Base-by-base conservation (phyloP, 2,888 invertebrate species). In the Andrena fulva region DNA sequence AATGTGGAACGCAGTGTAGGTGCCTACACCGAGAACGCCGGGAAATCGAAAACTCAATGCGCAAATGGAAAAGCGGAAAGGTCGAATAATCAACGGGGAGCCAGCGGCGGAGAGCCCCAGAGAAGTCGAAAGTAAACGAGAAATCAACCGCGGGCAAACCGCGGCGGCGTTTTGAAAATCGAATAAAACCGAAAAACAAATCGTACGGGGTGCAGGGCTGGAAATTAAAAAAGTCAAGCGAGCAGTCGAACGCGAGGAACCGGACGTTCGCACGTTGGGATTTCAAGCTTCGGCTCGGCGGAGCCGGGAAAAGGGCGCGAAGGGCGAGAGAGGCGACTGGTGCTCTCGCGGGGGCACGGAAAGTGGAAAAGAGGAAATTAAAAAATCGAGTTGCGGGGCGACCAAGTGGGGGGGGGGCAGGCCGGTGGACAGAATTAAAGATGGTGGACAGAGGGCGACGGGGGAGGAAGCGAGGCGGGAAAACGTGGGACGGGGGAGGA, bases 401-500 rank as follows among this genome's bases (percentile, higher is more conserved):
- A 60, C 5, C 0, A 35, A 1, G 60, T 33, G 60, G 10, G 20
- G 62, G 60, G 10, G 20, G 62, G 62, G 20, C 2, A 16, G 7
- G 24, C 3, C 10, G 29, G 7, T 10, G 42, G 24, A 33, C 10
- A 59, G 29, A 59, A 42, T 33, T 31, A 31, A 31, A 16, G 60
- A n/a, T n/a, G 35, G 12, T 1, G 33, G 59, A 48, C 20, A n/a
- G 31, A 50, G 54, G 48, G 70, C 52, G 63, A 16, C 20, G 64
- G 20, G 71, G 54, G n/a, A 75, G 27, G 74, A 24, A 24, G 63
- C 16, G 62, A 27, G 12, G 52, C n/a, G 20, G 27, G 56, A 76
- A 50, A 35, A 54, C 59, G 52, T 29, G 35, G 54, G 42, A 56
- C 27, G 76, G 35, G 70, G 54, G 77, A 77, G 66, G 76, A 42